Evolutionary conservation across 2,888 invertebrate species (phyloP).

Genomic region (Mamestra brassicae): DNA sequence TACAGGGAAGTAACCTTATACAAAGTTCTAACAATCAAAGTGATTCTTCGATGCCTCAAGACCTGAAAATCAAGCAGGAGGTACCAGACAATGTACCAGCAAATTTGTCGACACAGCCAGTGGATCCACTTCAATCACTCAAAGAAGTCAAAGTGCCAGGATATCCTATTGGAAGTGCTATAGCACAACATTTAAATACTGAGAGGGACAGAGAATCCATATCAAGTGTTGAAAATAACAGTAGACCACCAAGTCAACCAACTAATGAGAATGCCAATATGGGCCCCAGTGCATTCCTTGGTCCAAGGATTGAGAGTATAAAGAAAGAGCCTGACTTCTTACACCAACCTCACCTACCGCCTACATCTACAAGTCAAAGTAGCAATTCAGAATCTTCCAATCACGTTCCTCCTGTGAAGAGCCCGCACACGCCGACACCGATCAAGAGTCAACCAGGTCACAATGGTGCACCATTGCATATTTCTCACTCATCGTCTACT

Average conservation of each 20-base stretch:
- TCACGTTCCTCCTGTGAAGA: slow-evolving; percentile 91
- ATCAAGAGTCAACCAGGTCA: slow-evolving; percentile 87
- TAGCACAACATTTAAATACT: slow-evolving; percentile 87
- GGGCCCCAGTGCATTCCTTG: slow-evolving; percentile 89
- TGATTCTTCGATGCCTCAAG: slow-evolving; percentile 88
- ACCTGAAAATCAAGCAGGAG: slow-evolving; percentile 90
- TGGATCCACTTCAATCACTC: slow-evolving; percentile 94
- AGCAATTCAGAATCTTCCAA: slow-evolving; percentile 84
- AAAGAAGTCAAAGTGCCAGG: slow-evolving; percentile 95
- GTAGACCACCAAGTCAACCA: slow-evolving; percentile 88
- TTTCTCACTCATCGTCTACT: slow-evolving; percentile 83
- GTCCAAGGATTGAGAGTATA: slow-evolving; percentile 93
- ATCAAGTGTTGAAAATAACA: slow-evolving; percentile 87
- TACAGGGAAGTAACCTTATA: slow-evolving; percentile 79
- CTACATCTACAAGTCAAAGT: slow-evolving; percentile 88
- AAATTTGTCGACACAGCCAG: slow-evolving; percentile 88
- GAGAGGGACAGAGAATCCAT: slow-evolving; percentile 88
- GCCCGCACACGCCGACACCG: slow-evolving; percentile 89
- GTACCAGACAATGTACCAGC: slow-evolving; percentile 89
- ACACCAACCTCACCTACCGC: slow-evolving; percentile 89
- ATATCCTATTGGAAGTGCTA: slow-evolving; percentile 91
- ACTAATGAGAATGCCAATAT: slow-evolving; percentile 87
- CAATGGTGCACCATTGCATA: slow-evolving; percentile 84
- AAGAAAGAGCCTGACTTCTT: slow-evolving; percentile 94
- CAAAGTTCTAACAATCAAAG: slow-evolving; percentile 79